Evolutionary conservation across 2,797 vertebrate genomes (phyloP), one percentile per base, ranked within the genome.

Genomic region (Myotis vivesi): DNA sequence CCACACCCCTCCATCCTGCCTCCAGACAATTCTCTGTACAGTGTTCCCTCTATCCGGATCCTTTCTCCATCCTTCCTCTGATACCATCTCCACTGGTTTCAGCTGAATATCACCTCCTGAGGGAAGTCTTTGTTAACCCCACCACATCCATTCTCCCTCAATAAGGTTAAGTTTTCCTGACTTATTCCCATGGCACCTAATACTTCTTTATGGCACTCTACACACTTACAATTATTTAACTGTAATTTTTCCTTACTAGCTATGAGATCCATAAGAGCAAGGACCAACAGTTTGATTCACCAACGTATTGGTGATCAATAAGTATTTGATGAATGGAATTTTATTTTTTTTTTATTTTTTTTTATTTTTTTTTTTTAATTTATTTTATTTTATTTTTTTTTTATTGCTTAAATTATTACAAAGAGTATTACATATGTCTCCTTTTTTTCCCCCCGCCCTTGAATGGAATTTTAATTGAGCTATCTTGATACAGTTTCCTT

Each of bases 401-500:
- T n/a, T n/a, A n/a, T n/a, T n/a, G n/a, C n/a, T n/a, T n/a, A n/a
- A n/a, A n/a, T n/a, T n/a, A n/a, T n/a, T n/a, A n/a, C n/a, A n/a
- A n/a, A n/a, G n/a, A n/a, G n/a, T n/a, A n/a, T n/a, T n/a, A n/a
- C n/a, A n/a, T n/a, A n/a, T n/a, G n/a, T n/a, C n/a, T n/a, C n/a
- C n/a, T n/a, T n/a, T n/a, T n/a, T n/a, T n/a, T n/a, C n/a, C n/a
- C n/a, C n/a, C n/a, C n/a, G n/a, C n/a, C n/a, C n/a, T n/a, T 66
- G 17, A 85, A 55, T 44, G 15, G 5, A 57, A 77, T 92, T 90
- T 87, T 80, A 91, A 62, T 0, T 57, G 16, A 33, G 41, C 44
- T 83, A 92, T 72, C 57, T 41, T 87, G 46, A 89, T 25, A 73
- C 19, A 92, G 57, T 82, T 94, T 89, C 44, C 4, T 86, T 20